Conservation (phyloP, 2,888 invertebrate species). For the Caenorhabditis zanzibari region DNA sequence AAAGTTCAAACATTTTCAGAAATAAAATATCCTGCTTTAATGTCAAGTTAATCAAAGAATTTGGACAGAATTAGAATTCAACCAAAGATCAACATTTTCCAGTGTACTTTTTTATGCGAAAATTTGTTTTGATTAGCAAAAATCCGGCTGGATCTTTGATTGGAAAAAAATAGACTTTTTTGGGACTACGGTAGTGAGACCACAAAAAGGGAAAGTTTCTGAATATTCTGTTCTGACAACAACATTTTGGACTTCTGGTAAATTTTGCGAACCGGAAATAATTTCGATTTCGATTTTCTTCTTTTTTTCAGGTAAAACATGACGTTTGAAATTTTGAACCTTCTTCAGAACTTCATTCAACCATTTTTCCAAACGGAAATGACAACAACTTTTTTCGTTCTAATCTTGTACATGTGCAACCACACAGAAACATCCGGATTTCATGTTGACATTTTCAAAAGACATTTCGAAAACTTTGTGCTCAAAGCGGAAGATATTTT, state of each 20-base stretch:
- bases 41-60: too few species aligned
- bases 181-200: too few species aligned
- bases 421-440: constrained; percentile 10
- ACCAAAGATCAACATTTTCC: too few species aligned
- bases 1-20: background rate
- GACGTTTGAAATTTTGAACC: constrained; percentile 3
- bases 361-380: background rate
- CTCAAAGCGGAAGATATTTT: constrained; percentile 1
- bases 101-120: too few species aligned
- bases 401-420: background rate
- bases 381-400: background rate
- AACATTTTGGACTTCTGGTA: too few species aligned
- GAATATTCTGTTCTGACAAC: too few species aligned
- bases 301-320: background rate
- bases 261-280: background rate
- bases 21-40: background rate
- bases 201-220: too few species aligned
- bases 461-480: background rate
- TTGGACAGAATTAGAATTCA: too few species aligned
- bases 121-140: too few species aligned
- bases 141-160: too few species aligned
- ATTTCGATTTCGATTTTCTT: background rate
- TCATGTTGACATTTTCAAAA: too few species aligned
- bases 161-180: too few species aligned
- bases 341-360: background rate